These are phyloP conservation scores for Phoxinus phoxinus DNA, from an alignment of 2,113 vertebrate species.

Conservation along the genomic window DNA sequence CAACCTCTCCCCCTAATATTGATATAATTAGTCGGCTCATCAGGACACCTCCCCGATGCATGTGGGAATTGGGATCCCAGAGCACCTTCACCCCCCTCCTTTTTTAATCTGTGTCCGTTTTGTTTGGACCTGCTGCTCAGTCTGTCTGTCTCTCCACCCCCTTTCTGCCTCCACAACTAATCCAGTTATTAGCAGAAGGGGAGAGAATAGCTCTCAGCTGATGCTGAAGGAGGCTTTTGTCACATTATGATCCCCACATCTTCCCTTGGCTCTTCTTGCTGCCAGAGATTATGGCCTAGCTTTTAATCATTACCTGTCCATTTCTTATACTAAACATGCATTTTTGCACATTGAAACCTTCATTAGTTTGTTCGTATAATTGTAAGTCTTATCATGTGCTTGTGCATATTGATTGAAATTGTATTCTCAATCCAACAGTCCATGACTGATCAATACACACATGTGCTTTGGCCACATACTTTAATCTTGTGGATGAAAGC, in stretches of 20 bases:
- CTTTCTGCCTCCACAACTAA: slow-evolving; percentile 68
- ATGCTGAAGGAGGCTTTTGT: slow-evolving; percentile 69
- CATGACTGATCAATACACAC: slow-evolving; percentile 26
- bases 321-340: neutral
- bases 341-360: neutral
- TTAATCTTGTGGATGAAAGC: slow-evolving; percentile 12
- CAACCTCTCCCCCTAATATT: slow-evolving; percentile 75
- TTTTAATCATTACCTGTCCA: neutral
- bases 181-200: slow-evolving; percentile 80
- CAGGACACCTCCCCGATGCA: slow-evolving; percentile 78
- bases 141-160: slow-evolving; percentile 49
- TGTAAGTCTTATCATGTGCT: slow-evolving; percentile 1
- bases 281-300: neutral
- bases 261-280: neutral
- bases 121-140: slow-evolving; percentile 71
- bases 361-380: neutral
- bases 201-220: slow-evolving; percentile 77
- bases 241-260: slow-evolving; percentile 54
- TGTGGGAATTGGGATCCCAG: slow-evolving; percentile 78
- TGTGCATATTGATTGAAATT: slow-evolving; percentile 63
- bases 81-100: slow-evolving; percentile 75
- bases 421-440: slow-evolving; percentile 52
- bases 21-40: slow-evolving; percentile 83
- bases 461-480: neutral
- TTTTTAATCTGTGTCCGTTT: slow-evolving; percentile 83